phyloP scores from a whole-genome alignment of 2,113 vertebrate species.

The Dendropsophus ebraccatus region DNA sequence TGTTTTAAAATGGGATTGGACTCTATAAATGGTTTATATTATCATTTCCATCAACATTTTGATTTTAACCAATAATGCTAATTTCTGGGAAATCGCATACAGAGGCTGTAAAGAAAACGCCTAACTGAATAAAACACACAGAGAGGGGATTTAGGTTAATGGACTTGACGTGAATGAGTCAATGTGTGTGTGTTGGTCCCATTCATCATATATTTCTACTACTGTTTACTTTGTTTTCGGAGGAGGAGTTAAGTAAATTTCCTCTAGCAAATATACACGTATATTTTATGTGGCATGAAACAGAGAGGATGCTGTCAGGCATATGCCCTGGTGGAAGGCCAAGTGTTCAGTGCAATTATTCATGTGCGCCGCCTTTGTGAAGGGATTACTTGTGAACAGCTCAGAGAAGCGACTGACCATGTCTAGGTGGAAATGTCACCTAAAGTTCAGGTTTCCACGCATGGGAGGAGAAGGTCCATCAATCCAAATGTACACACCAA shows the following conservation, averaged over 20 bases:
- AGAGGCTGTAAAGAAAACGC: not conserved
- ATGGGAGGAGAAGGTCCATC: conserved; percentile 52
- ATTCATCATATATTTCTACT: not conserved
- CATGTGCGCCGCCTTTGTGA: conserved; percentile 54
- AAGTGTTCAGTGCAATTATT: conserved; percentile 53
- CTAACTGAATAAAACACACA: not conserved
- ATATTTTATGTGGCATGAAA: conserved; percentile 39
- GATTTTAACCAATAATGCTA: not conserved
- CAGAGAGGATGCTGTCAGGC: conserved; percentile 38
- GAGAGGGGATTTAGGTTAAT: not conserved
- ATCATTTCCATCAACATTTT: not conserved
- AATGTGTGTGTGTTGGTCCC: not conserved
- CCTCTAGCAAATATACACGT: conserved; percentile 28
- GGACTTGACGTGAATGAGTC: conserved; percentile 19
- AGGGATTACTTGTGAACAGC: conserved; percentile 29
- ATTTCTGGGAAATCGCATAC: conserved; percentile 22
- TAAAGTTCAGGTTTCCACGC: conserved; percentile 59
- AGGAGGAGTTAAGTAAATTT: conserved; percentile 5
- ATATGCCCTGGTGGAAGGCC: conserved; percentile 53
- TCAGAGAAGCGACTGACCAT: conserved; percentile 56
- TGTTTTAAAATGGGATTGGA: conserved; percentile 19
- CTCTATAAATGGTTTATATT: conserved; percentile 29
- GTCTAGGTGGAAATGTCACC: conserved; percentile 59
- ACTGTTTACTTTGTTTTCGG: not conserved
- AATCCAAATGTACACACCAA: conserved; percentile 52